phyloP scores from a whole-genome alignment of 2,888 invertebrate genomes.

The Azorinus chamasolen region DNA sequence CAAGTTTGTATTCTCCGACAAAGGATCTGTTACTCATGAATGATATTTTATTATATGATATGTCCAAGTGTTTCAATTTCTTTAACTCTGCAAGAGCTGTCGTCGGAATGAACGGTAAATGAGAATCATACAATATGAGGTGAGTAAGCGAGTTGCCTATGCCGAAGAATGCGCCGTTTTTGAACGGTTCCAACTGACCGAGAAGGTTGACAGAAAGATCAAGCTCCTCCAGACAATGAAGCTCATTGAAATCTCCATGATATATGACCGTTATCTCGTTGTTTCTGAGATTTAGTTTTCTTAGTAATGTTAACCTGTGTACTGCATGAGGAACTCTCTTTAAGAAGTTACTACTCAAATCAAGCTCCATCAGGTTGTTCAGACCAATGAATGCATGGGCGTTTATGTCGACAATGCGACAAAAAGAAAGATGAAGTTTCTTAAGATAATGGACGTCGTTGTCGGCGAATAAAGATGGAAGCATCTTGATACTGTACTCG shows the following conservation, averaged over 20 bases:
- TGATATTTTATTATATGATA: slow-evolving; percentile 52
- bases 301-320: slow-evolving; percentile 39
- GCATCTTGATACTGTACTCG: slow-evolving; percentile 47
- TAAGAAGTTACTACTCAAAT: slow-evolving; percentile 56
- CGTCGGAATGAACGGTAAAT: slow-evolving; percentile 52
- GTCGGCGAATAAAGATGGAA: slow-evolving; percentile 53
- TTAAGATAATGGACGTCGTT: slow-evolving; percentile 46
- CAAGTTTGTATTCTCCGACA: slow-evolving; percentile 39
- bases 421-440: slow-evolving; percentile 47
- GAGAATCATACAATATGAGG: slow-evolving; percentile 37
- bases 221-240: slow-evolving; percentile 54
- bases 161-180: slow-evolving; percentile 55
- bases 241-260: slow-evolving; percentile 52
- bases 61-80: slow-evolving; percentile 42
- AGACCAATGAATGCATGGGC: slow-evolving; percentile 56
- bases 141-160: slow-evolving; percentile 42
- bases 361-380: slow-evolving; percentile 42
- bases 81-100: slow-evolving; percentile 44
- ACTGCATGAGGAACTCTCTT: slow-evolving; percentile 58
- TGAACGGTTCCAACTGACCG: slow-evolving; percentile 56
- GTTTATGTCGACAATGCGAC: slow-evolving; percentile 46
- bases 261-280: slow-evolving; percentile 55
- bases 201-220: slow-evolving; percentile 59
- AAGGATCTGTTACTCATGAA: slow-evolving; percentile 52
- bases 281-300: slow-evolving; percentile 48